phyloP scores from a whole-genome alignment of 1,140 invertebrate genomes.

The Aphis craccivora region DNA sequence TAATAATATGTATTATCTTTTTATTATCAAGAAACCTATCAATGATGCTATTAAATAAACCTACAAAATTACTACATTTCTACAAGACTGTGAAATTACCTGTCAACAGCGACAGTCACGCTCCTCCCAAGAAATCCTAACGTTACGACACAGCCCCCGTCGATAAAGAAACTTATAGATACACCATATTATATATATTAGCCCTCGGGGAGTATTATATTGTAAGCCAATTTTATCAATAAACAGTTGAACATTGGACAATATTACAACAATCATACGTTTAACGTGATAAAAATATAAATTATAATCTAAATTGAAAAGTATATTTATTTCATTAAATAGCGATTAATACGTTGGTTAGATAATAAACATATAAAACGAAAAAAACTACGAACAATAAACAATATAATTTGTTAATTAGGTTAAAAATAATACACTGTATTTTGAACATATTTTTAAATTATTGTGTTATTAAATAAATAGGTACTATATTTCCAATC shows the following conservation, averaged over 20 bases:
- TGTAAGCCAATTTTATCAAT: not conserved
- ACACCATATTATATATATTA: slow-evolving; percentile 19
- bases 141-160: not conserved
- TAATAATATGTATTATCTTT: not conserved
- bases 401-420: not conserved
- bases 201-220: not conserved
- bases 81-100: not conserved
- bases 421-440: not conserved
- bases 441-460: not conserved
- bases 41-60: slow-evolving; percentile 7
- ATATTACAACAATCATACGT: not conserved
- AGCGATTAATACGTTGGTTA: not conserved
- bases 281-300: not conserved
- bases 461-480: not conserved
- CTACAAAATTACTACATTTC: not conserved
- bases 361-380: not conserved
- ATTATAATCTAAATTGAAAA: not conserved
- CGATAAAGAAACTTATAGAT: not conserved
- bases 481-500: not conserved
- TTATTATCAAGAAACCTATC: not conserved
- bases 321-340: not conserved
- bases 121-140: not conserved
- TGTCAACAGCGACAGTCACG: not conserved
- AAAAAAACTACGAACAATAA: not conserved
- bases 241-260: not conserved